Evolutionary conservation across 2,113 vertebrate species (phyloP), one percentile per base, ranked within the genome.

Genomic region (Cinclus mexicanus): DNA sequence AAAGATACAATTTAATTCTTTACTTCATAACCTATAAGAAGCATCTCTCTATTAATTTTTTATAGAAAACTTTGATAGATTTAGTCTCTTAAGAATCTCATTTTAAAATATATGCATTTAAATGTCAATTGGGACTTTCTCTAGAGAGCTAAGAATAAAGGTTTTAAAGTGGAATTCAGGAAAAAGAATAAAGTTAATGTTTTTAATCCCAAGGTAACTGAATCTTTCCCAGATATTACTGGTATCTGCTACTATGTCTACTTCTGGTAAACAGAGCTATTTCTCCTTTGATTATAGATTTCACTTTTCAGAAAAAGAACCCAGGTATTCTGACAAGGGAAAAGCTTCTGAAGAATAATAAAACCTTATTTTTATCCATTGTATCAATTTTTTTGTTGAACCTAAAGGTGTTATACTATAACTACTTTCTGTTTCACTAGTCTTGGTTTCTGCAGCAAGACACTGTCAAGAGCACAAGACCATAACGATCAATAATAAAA

Each of bases 91-190:
- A 75, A 57, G 41, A 91, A 56, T 81, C 6, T 88, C 41, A 75
- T 90, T 83, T 94, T 71, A 95, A 94, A 89, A 95, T 68, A 90
- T 50, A 41, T 56, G 18, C 56, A 81, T 74, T 77, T 63, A 67
- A 86, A 87, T 80, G 25, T 31, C 42, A 2, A 20, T 44, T 50
- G 57, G 50, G 47, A 80, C 63, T 78, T 94, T 47, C 72, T 91
- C 64, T 84, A 81, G 71, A 94, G 57, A 89, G 47, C 31, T 44
- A 88, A 23, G 28, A 65, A 92, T 19, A 88, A 92, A 89, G 14
- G 46, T 29, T 95, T 95, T 87, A 63, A 96, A 95, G 50, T 60
- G 15, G 83, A 97, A 89, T 93, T 87, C 56, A 65, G 69, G 26
- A 67, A 91, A 77, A 94, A 95, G 63, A 93, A 96, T 22, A 92